Percentiles rank a stretch among this genome's conserved stretches.
Evolutionary conservation across 2,113 vertebrate genomes (phyloP).

Genomic region (Mesembrinibis cayennensis): DNA sequence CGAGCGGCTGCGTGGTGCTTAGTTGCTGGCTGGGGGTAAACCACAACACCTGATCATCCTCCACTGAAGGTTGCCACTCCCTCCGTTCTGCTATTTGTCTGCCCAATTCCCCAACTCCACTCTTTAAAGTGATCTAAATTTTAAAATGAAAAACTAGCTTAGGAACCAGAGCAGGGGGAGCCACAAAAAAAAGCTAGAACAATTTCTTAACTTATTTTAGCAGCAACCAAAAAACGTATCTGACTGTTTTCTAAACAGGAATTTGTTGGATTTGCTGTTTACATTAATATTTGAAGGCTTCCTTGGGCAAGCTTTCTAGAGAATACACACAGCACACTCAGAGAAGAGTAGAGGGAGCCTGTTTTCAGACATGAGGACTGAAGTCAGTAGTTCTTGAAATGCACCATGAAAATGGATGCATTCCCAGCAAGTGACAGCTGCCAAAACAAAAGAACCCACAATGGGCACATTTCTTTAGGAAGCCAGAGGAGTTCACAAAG

Average conservation of each 20-base stretch:
- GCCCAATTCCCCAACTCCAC: not conserved
- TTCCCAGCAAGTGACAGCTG: not conserved
- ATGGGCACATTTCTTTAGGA: not conserved
- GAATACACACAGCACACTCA: not conserved
- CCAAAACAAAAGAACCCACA: not conserved
- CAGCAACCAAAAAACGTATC: not conserved
- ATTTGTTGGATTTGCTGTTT: not conserved
- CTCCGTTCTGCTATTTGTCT: not conserved
- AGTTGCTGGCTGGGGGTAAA: too few species aligned
- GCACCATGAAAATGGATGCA: not conserved
- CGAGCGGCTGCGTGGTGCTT: too few species aligned
- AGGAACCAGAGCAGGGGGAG: not conserved
- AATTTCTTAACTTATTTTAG: not conserved
- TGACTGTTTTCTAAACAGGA: not conserved
- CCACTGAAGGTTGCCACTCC: not conserved
- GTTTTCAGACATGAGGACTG: not conserved
- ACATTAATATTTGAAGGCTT: not conserved
- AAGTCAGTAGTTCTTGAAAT: not conserved
- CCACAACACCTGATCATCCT: too few species aligned
- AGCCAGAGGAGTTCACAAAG: not conserved
- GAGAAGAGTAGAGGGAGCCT: too few species aligned
- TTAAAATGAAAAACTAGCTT: not conserved
- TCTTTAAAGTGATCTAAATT: not conserved
- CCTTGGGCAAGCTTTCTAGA: not conserved
- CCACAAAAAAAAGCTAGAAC: not conserved